Percentiles rank a stretch among this genome's conserved stretches.
Evolutionary conservation across 2,797 vertebrate genomes (phyloP).

Genomic region (Octomys mimax): DNA sequence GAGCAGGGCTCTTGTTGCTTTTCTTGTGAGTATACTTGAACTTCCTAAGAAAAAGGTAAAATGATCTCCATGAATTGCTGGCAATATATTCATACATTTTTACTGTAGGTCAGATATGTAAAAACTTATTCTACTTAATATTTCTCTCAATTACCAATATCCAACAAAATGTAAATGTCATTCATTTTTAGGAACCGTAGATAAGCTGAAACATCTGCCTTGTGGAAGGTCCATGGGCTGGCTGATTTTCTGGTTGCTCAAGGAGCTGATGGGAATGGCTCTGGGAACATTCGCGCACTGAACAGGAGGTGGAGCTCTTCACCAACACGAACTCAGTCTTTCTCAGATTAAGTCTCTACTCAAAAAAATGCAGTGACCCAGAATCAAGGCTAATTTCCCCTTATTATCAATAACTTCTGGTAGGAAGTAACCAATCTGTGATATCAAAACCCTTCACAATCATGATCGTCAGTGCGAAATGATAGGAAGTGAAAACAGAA

Average conservation of each 20-base stretch:
- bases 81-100: not conserved
- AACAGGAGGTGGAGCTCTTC: slow-evolving; percentile 83
- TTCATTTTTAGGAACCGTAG: not conserved
- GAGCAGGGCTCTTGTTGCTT: not conserved
- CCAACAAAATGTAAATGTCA: not conserved
- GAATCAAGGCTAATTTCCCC: not conserved
- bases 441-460: not conserved
- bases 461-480: not conserved
- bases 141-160: not conserved
- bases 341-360: not conserved
- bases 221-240: rapidly evolving
- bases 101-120: not conserved
- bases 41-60: slow-evolving; percentile 49
- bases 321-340: slow-evolving; percentile 48
- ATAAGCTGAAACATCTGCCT: not conserved
- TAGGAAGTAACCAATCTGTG: not conserved
- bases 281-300: not conserved
- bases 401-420: not conserved
- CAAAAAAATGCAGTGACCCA: not conserved
- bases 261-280: not conserved
- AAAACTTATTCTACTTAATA: not conserved
- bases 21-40: slow-evolving; percentile 20
- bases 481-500: not conserved
- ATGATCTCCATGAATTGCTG: slow-evolving; percentile 40
- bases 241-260: not conserved